Evolutionary conservation across 2,113 vertebrate genomes (phyloP).

Genomic region (Nipponia nippon): DNA sequence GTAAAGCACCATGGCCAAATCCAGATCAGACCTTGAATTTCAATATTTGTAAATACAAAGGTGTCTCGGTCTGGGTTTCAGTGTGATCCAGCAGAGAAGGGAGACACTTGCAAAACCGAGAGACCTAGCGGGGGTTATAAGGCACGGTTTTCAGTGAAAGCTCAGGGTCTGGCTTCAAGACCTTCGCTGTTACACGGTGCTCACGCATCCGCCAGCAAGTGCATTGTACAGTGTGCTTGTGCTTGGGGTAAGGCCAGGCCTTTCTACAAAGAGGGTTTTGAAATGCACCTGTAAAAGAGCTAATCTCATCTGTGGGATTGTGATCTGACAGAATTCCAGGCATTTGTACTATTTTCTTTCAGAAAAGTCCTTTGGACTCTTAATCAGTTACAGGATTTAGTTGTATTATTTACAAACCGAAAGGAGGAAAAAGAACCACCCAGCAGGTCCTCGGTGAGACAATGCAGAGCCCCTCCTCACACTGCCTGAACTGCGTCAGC

Average conservation of each 20-base stretch:
- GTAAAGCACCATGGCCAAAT: background rate
- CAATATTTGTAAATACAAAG: background rate
- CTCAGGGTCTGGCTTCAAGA: background rate
- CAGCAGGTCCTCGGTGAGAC: background rate
- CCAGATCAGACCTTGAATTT: background rate
- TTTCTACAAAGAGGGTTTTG: background rate
- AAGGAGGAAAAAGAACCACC: background rate
- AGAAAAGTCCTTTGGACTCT: background rate
- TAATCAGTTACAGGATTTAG: background rate
- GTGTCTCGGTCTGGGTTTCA: background rate
- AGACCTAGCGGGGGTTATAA: background rate
- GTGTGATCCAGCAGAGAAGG: background rate
- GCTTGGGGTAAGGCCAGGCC: background rate
- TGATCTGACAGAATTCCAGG: background rate
- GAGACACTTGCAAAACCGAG: background rate
- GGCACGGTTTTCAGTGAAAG: background rate
- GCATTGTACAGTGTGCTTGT: background rate
- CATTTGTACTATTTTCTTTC: background rate
- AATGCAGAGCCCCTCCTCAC: background rate
- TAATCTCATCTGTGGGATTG: background rate
- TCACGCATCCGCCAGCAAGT: background rate
- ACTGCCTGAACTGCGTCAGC: background rate
- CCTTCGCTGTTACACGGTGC: rapidly evolving
- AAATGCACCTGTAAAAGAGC: background rate
- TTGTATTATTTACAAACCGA: background rate